Base-by-base conservation (phyloP, 2,888 invertebrate genomes). In the Therioaphis trifolii region DNA sequence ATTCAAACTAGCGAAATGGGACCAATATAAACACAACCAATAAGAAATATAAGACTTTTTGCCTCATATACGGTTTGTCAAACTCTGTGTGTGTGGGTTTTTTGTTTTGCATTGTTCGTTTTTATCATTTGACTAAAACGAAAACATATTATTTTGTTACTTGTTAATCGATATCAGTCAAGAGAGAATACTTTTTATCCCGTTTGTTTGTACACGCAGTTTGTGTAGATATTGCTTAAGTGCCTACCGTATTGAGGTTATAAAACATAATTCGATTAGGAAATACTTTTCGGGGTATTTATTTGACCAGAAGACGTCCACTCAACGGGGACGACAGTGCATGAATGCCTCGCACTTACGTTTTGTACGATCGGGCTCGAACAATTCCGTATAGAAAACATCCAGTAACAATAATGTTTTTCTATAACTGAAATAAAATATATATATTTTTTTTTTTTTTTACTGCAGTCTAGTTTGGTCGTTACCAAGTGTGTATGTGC, bases 371-470 rank as follows among this genome's bases (percentile, higher is more conserved):
- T 49, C n/a, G 40, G 46, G 27, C 46, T 46, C 76, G 14, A 76
- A 76, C 61, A 76, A 63, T 76, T 75, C 40, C 76, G 49, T 49
- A 52, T 35, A 18, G 68, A 35, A 68, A 29, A 35, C 77, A 46
- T 52, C 35, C 66, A 21, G 52, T 5, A 66, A 66, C 77, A 49
- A 78, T 12, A 21, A 69, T 52, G 69, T 79, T 80, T 80, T 80
- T 52, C 78, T 68, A 29, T 46, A 80, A 80, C 80, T 29, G 71
- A 80, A 80, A 80, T 71, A 80, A 80, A 80, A 80, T 71, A n/a
- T n/a, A n/a, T n/a, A n/a, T n/a, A 71, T 71, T 43, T 71, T 80
- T 82, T 63, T 40, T 35, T 35, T 68, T 46, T 80, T 55, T 43
- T 58, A 79, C 40, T 80, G 21, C 55, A n/a, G 63, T 58, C 18